Evolutionary conservation across 2,888 invertebrate species (phyloP), one percentile per base, ranked within the genome.

Genomic region (Drosophila kanekoi): DNA sequence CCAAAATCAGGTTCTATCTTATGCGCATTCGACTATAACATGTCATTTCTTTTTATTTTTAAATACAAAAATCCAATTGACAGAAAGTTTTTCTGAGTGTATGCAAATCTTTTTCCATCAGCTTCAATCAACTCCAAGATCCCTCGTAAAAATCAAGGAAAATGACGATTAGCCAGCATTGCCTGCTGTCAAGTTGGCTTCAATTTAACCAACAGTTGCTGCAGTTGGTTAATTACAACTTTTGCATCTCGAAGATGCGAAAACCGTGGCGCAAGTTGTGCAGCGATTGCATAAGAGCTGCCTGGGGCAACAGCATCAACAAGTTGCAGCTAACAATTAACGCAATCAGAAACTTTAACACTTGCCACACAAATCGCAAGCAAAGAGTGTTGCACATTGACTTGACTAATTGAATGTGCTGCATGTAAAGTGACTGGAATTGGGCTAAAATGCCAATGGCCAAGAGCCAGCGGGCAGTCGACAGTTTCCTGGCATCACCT

Each of bases 331-430:
- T 58, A 41, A 35, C 48, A 71, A 53, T 70, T 70, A 74, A 72
- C 64, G 79, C 69, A 72, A 56, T 69, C 61, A 44, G 45, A 58
- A 49, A 52, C 69, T 51, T 48, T 37, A 47, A 43, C 72, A 60
- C 66, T 60, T 68, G 69, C 52, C 52, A 13, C 40, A 52, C 38
- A 16, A 23, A 28, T 28, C 23, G 62, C 77, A 59, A 23, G 61
- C 74, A 72, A 73, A 67, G 47, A 51, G 59, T 65, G 53, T 23
- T 23, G 23, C 58, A 51, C 53, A 32, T 44, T 44, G 44, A 47
- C 20, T 57, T 32, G 32, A 60, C 72, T 72, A 81, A 85, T 79
- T 85, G 77, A 82, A 61, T 59, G 64, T 44, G 48, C 65, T 32
- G 62, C 69, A 78, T 74, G 61, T 41, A 68, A 75, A 67, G 77